Evolutionary conservation across 2,113 vertebrate species (phyloP), one percentile per base, ranked within the genome.

Genomic region (Takifugu flavidus): DNA sequence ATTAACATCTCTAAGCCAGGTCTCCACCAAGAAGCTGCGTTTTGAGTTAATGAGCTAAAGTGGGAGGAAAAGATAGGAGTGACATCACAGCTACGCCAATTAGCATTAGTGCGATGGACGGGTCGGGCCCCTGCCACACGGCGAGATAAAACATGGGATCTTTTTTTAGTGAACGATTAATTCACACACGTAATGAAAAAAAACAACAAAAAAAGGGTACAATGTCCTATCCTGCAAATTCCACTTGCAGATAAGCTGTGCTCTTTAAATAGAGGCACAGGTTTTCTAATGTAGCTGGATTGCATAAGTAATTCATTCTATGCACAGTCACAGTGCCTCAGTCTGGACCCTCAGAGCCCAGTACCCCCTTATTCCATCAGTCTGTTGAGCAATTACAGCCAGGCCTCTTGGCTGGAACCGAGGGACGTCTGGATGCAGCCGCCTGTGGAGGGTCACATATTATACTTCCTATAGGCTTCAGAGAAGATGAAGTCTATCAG

Each of bases 301-400:
- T 7, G 56, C 55, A 67, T 74, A 84, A 82, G 63, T 82, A 72
- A 82, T 74, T 59, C 59, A 59, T 75, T 65, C 53, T 29, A 53
- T 72, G 75, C 58, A 67, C 13, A 7, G 65, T 71, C 75, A 65
- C 66, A 75, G 61, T 67, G 71, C 78, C 49, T 60, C 58, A 42
- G 65, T 63, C 13, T 20, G 13, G 65, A 56, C 56, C 26, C 42
- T 43, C 49, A 28, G 39, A 47, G 62, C 51, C 67, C 65, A 55
- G 43, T 67, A 6, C 45, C 59, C 42, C 70, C 63, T 59, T 62
- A 71, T 70, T 67, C 77, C 77, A 71, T 83, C 65, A 76, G 47
- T 77, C 66, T 59, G 67, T 47, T 25, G 51, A 64, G 59, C 56
- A 78, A 81, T 84, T 86, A 77, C 39, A 72, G 54, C 15, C 1